A percentile compares a stretch with the other conserved stretches of the same genome.
Conservation (phyloP, 2,113 vertebrate species). For the Syngnathoides biaculeatus region DNA sequence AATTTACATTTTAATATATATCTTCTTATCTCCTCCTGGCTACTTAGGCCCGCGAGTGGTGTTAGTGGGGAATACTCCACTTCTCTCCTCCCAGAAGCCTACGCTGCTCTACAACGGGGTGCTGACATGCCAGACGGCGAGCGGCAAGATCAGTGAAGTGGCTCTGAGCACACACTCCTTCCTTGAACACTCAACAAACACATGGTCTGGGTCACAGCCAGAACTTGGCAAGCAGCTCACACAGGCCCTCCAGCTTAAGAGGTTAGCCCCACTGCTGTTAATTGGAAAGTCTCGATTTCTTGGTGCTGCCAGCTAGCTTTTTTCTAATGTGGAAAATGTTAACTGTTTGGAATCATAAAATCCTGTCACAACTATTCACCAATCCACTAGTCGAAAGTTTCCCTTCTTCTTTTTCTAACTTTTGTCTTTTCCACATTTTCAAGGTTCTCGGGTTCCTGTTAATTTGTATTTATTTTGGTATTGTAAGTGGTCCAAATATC, state of each 20-base stretch:
- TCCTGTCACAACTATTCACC: not conserved
- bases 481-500: not conserved
- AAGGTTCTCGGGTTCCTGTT: too few relatives aligned
- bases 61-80: slow-evolving; percentile 82
- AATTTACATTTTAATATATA: not conserved
- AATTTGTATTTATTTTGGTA: not conserved
- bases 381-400: not conserved
- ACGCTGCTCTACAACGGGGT: slow-evolving; percentile 91
- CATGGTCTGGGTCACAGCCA: slow-evolving; percentile 45
- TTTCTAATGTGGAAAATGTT: not conserved
- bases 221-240: slow-evolving; percentile 75
- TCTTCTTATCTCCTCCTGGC: slow-evolving; percentile 4
- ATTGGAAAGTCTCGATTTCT: not conserved
- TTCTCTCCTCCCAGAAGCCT: slow-evolving; percentile 91
- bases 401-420: not conserved
- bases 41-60: slow-evolving; percentile 83
- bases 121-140: slow-evolving; percentile 91
- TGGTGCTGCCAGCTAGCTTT: not conserved
- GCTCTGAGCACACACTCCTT: slow-evolving; percentile 85
- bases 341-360: not conserved
- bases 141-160: slow-evolving; percentile 84
- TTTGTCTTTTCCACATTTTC: not conserved
- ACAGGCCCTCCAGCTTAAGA: slow-evolving; percentile 85
- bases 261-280: slow-evolving; percentile 62
- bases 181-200: slow-evolving; percentile 72